Base-by-base conservation (phyloP, 2,888 invertebrate species). In the Tridacna crocea region DNA sequence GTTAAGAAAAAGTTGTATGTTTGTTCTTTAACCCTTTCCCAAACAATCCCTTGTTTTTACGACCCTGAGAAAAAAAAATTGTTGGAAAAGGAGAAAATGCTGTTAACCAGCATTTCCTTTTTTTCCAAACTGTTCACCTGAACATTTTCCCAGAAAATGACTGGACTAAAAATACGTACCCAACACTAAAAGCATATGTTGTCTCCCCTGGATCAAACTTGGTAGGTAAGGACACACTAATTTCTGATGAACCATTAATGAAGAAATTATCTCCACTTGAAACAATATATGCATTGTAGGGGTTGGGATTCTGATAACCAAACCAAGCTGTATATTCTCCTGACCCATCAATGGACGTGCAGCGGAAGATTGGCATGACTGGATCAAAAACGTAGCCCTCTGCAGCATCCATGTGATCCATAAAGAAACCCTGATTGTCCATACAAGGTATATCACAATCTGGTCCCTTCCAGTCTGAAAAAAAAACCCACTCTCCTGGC, bases 391-490 rank as follows among this genome's bases (percentile, higher is more conserved):
- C 75, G n/a, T 27, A 66, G 8, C 80, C 79, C 36, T 65, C 63
- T 8, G 88, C 55, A 24, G 58, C 89, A 70, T 91, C 90, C 13
- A 77, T 51, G 8, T 66, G 74, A 72, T 90, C 90, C 19, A 80
- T 75, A 75, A 89, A 90, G 15, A 79, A 76, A 6, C 92, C 92
- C 47, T 91, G 91, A 47, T 84, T 77, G 15, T 84, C 70, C 10
- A 82, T 72, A 83, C 92, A 92, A 13, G 79, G 81, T 48, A 91
- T 91, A 76, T 85, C 85, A 79, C 92, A 92, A 26, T 89, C 87
- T 15, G 88, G 89, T 0, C 92, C 91, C 36, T 90, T 90, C 79
- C 78, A 90, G 72, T 90, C 92, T 92, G 58, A 27, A 72, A 72
- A 8, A 46, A 3, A 68, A 17, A 36, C 36, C n/a, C 2, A 36